phyloP scores from a whole-genome alignment of 1,140 invertebrate genomes.

The Sitobion miscanthi region DNA sequence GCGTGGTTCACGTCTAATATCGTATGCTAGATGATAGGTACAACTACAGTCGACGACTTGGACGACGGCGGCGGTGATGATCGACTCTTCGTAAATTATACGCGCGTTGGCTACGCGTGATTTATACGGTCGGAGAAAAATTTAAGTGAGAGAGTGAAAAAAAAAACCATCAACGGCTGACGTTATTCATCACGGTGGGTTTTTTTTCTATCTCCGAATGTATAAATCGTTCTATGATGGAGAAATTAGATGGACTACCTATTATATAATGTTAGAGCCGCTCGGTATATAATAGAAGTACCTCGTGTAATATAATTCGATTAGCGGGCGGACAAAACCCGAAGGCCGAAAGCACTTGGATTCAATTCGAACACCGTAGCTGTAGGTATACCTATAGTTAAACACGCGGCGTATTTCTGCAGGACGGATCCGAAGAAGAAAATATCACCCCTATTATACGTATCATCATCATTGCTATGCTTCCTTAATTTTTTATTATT shows the following conservation, averaged over 20 bases:
- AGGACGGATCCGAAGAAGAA: too few relatives aligned
- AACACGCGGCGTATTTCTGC: not conserved
- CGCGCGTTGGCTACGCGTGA: slow-evolving; percentile 21
- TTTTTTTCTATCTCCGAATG: not conserved
- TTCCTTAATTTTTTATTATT: too few relatives aligned
- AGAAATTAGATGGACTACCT: slow-evolving; percentile 15
- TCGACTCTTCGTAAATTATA: not conserved
- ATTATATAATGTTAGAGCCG: not conserved
- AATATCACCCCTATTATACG: too few relatives aligned
- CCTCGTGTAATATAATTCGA: not conserved
- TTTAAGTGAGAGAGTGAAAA: not conserved
- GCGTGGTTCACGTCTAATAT: not conserved
- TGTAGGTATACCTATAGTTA: not conserved
- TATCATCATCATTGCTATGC: too few relatives aligned
- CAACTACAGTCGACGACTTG: not conserved
- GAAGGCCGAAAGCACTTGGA: not conserved
- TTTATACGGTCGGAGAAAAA: not conserved
- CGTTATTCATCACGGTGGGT: not conserved
- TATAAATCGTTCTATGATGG: not conserved
- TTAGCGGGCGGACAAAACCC: not conserved
- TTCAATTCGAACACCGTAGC: not conserved
- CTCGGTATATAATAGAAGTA: not conserved
- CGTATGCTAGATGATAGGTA: not conserved
- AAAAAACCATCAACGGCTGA: not conserved
- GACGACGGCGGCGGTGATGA: not conserved